phyloP scores from a whole-genome alignment of 1,140 invertebrate species.

The Hylyphantes graminicola region DNA sequence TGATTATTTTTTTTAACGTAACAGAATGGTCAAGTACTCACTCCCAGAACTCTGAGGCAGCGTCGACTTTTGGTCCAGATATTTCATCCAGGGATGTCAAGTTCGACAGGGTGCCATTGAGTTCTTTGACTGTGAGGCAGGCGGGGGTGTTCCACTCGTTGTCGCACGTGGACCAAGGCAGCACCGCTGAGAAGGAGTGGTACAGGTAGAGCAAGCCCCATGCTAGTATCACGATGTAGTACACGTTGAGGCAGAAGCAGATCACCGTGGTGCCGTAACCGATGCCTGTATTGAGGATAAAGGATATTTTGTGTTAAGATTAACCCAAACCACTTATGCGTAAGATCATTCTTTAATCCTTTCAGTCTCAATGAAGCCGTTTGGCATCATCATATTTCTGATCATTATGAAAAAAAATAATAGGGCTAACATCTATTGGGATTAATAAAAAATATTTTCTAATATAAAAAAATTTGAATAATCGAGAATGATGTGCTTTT shows the following conservation, averaged over 20 bases:
- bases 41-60: conserved; percentile 62
- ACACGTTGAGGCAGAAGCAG: conserved; percentile 73
- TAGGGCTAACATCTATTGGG: too few species aligned
- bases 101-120: conserved; percentile 43
- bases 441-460: too few species aligned
- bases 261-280: conserved; percentile 67
- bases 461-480: too few species aligned
- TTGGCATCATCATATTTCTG: too few species aligned
- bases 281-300: conserved; percentile 58
- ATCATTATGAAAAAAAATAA: too few species aligned
- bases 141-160: conserved; percentile 62
- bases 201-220: conserved; percentile 73
- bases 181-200: conserved; percentile 65
- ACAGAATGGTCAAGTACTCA: conserved; percentile 44
- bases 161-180: conserved; percentile 63
- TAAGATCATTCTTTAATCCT: not conserved
- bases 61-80: conserved; percentile 45
- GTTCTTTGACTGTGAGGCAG: conserved; percentile 47
- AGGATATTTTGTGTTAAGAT: not conserved
- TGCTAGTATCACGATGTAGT: conserved; percentile 73
- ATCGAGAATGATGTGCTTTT: too few species aligned
- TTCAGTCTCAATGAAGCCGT: too few species aligned
- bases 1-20: too few species aligned
- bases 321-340: not conserved
- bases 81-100: conserved; percentile 30